Base-by-base conservation (phyloP, 2,113 vertebrate genomes). In the Pleuronectes platessa region DNA sequence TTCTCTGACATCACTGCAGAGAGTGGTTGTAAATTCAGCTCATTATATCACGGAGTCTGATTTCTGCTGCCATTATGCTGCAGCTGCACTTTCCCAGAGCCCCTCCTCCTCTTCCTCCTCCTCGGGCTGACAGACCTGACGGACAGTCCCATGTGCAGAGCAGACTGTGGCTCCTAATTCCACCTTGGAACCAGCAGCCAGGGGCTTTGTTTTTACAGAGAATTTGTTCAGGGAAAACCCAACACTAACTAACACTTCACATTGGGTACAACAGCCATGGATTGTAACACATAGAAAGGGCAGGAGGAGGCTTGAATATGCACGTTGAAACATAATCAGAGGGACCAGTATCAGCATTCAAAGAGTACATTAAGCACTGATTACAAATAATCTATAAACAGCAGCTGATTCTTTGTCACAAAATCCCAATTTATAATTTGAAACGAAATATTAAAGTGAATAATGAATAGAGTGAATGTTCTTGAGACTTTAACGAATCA, bases 131-230 rank as follows among this genome's bases (percentile, higher is more conserved):
- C 49, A 60, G 58, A 68, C 35, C 71, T 90, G 89, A 93, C 66
- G 42, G 86, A 92, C 90, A 89, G 86, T 75, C 71, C 80, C 91
- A 90, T 87, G 83, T 92, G 91, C 59, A 67, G 37, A 71, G 63
- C 78, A 65, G 75, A 54, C 63, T 8, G 69, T 40, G 5, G 31
- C 23, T 66, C 49, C 60, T 68, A 77, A 70, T 74, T 67, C 61
- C 37, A 68, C 68, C 17, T 47, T 7, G 5, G 70, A 65, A 51
- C 56, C 24, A 62, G 37, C 49, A 70, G 63, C 71, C 67, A 77
- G 24, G 45, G 23, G 77, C 66, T 81, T 59, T 56, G 65, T 68
- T 90, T 89, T 84, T 85, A 79, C 63, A 71, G 66, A 79, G 75
- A 82, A 74, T 88, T 83, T 85, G 78, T 84, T 75, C 79, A 84